A percentile compares a stretch with the other conserved stretches of the same genome.
phyloP scores from a whole-genome alignment of 1,140 invertebrate genomes.

The Drosophila melanica region DNA sequence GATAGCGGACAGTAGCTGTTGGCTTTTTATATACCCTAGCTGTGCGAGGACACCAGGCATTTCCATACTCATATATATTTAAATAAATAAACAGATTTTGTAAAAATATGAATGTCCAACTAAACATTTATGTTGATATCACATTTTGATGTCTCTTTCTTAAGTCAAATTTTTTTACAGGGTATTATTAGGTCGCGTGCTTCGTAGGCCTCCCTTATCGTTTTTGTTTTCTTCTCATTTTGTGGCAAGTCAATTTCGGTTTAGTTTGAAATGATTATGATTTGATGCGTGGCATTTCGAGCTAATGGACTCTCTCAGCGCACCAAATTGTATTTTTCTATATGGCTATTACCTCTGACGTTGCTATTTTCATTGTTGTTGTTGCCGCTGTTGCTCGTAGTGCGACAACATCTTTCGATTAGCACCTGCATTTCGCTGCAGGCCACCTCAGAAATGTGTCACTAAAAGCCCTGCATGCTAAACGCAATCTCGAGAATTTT shows the following conservation, averaged over 20 bases:
- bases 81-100: too few relatives aligned
- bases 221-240: constrained; percentile 36
- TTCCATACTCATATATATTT: too few relatives aligned
- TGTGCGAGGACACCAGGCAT: too few relatives aligned
- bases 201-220: background rate
- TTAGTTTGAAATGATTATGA: constrained; percentile 58
- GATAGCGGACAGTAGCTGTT: constrained; percentile 8
- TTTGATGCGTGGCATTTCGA: constrained; percentile 50
- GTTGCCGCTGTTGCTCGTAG: constrained; percentile 20
- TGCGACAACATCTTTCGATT: constrained; percentile 75
- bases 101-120: background rate
- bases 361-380: background rate
- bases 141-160: too few relatives aligned
- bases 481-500: constrained; percentile 29
- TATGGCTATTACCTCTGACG: constrained; percentile 12
- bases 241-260: constrained; percentile 65
- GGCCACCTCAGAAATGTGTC: constrained; percentile 64
- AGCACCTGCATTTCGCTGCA: constrained; percentile 68
- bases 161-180: background rate
- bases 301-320: constrained; percentile 34
- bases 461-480: constrained; percentile 63
- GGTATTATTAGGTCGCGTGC: background rate
- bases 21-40: constrained; percentile 6
- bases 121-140: background rate
- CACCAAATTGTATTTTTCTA: constrained; percentile 34